Conservation (phyloP, 2,797 vertebrate genomes). For the Ambastaia sidthimunki region DNA sequence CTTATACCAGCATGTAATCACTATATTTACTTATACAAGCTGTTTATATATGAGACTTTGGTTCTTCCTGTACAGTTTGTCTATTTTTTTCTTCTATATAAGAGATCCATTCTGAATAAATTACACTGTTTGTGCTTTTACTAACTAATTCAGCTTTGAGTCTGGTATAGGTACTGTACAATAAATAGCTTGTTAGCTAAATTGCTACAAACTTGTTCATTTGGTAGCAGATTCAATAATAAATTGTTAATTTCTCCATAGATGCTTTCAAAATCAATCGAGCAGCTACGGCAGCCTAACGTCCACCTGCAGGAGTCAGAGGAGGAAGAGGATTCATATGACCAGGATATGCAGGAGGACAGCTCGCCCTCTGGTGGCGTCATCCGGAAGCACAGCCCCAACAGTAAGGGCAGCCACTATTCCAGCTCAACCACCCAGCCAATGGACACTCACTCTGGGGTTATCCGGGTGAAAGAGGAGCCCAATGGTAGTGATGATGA, state of each 20-base stretch:
- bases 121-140: neutral
- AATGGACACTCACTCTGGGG: constrained; percentile 79
- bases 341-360: constrained; percentile 88
- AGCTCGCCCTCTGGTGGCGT: constrained; percentile 81
- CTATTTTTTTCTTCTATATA: constrained; percentile 58
- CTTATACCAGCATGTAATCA: constrained; percentile 68
- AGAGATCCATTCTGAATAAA: constrained; percentile 27
- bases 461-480: constrained; percentile 96
- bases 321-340: constrained; percentile 82
- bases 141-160: no score
- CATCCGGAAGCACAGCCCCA: constrained; percentile 81
- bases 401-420: constrained; percentile 76
- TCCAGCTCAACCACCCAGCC: constrained; percentile 76
- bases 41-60: constrained; percentile 71
- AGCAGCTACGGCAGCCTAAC: constrained; percentile 94
- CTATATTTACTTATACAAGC: constrained; percentile 65
- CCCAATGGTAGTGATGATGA: constrained; percentile 92
- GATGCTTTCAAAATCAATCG: constrained; percentile 97
- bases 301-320: constrained; percentile 93
- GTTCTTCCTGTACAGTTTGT: constrained; percentile 61
- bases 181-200: neutral
- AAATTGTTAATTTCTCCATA: constrained; percentile 67
- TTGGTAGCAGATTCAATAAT: neutral
- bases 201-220: neutral
- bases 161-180: neutral